Evolutionary conservation across 2,797 vertebrate species (phyloP).

Genomic region (Chaenodraco wilsoni): DNA sequence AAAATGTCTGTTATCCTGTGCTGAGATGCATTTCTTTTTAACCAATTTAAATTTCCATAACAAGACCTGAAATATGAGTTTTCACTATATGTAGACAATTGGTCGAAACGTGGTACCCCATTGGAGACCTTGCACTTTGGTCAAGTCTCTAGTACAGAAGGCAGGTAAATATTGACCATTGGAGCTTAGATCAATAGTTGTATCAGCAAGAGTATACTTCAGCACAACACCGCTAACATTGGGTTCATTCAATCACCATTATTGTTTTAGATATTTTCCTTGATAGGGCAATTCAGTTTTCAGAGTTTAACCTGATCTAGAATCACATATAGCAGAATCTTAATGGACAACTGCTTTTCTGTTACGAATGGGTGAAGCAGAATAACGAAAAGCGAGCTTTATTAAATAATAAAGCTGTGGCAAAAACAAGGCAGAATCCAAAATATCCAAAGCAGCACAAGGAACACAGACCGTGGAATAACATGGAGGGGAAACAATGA

Average conservation of each 20-base stretch:
- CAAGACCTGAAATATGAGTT: not conserved
- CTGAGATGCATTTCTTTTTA: not conserved
- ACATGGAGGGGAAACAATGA: no score
- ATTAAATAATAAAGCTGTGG: no score
- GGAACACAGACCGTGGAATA: no score
- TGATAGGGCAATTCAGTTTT: not conserved
- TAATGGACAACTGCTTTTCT: not conserved
- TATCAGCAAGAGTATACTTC: slow-evolving; percentile 35
- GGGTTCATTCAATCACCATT: slow-evolving; percentile 10
- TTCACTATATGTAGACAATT: not conserved
- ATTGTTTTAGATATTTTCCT: not conserved
- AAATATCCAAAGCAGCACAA: no score
- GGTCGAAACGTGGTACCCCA: slow-evolving; percentile 17
- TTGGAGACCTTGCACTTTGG: slow-evolving; percentile 60
- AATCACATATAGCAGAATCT: not conserved
- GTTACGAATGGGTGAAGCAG: no score
- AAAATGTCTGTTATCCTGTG: not conserved
- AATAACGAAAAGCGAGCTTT: no score
- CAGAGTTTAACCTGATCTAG: not conserved
- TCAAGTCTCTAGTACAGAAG: slow-evolving; percentile 46
- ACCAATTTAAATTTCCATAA: not conserved
- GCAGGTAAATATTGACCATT: slow-evolving; percentile 69
- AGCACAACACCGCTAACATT: slow-evolving; percentile 6
- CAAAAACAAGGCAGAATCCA: no score
- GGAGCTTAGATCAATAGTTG: slow-evolving; percentile 52